A percentile compares a stretch with the other conserved stretches of the same genome.
phyloP scores from a whole-genome alignment of 2,888 invertebrate genomes.

The Lysandra coridon region DNA sequence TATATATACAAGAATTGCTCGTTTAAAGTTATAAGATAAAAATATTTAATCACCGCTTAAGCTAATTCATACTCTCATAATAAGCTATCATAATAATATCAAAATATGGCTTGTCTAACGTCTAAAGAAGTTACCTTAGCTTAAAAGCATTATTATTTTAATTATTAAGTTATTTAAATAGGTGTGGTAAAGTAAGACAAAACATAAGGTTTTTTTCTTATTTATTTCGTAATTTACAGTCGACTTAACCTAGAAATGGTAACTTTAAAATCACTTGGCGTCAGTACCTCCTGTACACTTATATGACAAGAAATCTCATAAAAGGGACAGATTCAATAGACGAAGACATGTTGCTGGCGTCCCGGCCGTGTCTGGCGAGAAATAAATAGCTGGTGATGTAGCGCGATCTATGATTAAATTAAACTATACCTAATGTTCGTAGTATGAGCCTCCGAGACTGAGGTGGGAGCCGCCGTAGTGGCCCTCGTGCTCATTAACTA shows the following conservation, averaged over 20 bases:
- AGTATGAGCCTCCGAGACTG: constrained; percentile 53
- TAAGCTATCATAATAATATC: too few relatives aligned
- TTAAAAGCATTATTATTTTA: too few relatives aligned
- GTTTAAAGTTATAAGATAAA: too few relatives aligned
- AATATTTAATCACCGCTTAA: too few relatives aligned
- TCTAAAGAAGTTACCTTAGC: too few relatives aligned
- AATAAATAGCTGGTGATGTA: constrained; percentile 58
- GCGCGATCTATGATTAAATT: constrained; percentile 54
- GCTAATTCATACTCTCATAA: too few relatives aligned
- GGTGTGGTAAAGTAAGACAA: constrained; percentile 44
- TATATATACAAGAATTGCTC: too few relatives aligned
- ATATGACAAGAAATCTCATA: constrained; percentile 64
- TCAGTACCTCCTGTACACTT: constrained; percentile 57
- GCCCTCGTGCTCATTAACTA: constrained; percentile 54
- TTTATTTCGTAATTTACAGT: constrained; percentile 67
- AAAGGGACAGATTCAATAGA: constrained; percentile 71
- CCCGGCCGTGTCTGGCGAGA: constrained; percentile 69
- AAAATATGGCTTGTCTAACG: too few relatives aligned
- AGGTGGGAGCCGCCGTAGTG: constrained; percentile 36
- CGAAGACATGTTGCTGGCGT: constrained; percentile 60
- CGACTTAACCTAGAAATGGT: constrained; percentile 73
- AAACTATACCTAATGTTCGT: constrained; percentile 63
- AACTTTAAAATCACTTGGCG: constrained; percentile 75
- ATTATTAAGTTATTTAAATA: not conserved
- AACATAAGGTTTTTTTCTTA: constrained; percentile 58